phyloP scores from a whole-genome alignment of 2,113 vertebrate species.

The Tragelaphus strepsiceros region DNA sequence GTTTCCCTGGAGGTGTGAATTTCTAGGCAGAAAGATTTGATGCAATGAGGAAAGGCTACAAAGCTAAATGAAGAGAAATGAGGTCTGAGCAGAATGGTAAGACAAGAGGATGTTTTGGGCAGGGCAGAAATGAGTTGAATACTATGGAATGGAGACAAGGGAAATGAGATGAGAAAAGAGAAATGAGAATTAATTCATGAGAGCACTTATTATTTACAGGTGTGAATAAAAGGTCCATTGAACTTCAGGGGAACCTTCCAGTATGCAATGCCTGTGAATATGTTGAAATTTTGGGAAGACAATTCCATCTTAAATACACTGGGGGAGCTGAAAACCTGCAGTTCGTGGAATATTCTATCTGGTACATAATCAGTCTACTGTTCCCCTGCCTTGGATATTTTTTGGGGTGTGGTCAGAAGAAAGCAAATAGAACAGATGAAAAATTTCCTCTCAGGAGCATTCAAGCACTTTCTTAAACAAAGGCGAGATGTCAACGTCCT shows the following conservation, averaged over 20 bases:
- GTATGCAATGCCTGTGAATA: conserved; percentile 16
- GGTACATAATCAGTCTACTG: neutral
- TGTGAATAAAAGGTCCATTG: conserved; percentile 19
- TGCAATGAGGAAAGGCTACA: neutral
- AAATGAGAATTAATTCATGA: conserved; percentile 20
- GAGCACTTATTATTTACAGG: conserved; percentile 32
- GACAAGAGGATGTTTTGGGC: neutral
- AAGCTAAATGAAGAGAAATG: neutral
- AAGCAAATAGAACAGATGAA: neutral
- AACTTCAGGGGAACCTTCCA: conserved; percentile 24
- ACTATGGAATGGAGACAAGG: neutral
- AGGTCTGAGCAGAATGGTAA: neutral
- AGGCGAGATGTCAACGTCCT: neutral
- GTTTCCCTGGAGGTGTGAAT: neutral
- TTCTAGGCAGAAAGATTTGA: conserved; percentile 49
- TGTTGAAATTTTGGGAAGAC: conserved; percentile 12
- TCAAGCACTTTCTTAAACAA: conserved; percentile 23
- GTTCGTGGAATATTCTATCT: neutral
- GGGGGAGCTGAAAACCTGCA: neutral
- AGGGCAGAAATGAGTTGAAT: conserved; percentile 1
- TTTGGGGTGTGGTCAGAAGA: neutral
- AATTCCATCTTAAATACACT: conserved; percentile 19
- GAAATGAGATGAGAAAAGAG: conserved; percentile 35
- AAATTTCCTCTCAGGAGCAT: neutral
- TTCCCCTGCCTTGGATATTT: neutral